Evolutionary conservation across 2,113 vertebrate genomes (phyloP).

Genomic region (Cromileptes altivelis): DNA sequence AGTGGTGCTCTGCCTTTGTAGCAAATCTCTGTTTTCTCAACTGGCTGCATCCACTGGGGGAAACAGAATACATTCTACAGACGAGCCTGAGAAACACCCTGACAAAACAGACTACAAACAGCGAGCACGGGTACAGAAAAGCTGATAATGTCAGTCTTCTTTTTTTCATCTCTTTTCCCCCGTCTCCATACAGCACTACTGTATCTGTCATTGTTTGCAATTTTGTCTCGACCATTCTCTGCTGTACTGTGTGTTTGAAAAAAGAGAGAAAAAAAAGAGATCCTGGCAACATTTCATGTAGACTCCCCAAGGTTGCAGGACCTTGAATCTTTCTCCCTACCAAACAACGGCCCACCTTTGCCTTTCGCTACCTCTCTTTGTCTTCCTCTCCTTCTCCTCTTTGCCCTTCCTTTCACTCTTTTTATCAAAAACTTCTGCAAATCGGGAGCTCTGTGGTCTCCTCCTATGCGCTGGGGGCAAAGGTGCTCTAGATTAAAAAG

Average conservation of each 20-base stretch:
- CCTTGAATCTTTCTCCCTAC: slow-evolving; percentile 22
- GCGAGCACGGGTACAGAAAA: slow-evolving; percentile 41
- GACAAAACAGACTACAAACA: slow-evolving; percentile 72
- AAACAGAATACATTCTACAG: slow-evolving; percentile 58
- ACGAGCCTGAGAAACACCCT: slow-evolving; percentile 62
- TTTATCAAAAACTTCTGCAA: slow-evolving; percentile 71
- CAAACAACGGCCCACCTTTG: slow-evolving; percentile 40
- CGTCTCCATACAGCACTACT: slow-evolving; percentile 1
- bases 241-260: slow-evolving; percentile 48
- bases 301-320: slow-evolving; percentile 45
- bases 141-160: slow-evolving; percentile 60
- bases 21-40: slow-evolving; percentile 57
- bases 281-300: slow-evolving; percentile 28
- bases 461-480: slow-evolving; percentile 83
- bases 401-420: slow-evolving; percentile 58
- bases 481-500: slow-evolving; percentile 85
- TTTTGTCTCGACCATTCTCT: slow-evolving; percentile 52
- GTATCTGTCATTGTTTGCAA: slow-evolving; percentile 64
- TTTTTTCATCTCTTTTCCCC: slow-evolving; percentile 17
- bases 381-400: slow-evolving; percentile 41
- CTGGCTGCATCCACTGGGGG: slow-evolving; percentile 50
- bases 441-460: slow-evolving; percentile 60
- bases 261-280: too few relatives aligned
- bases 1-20: slow-evolving; percentile 61
- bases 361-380: slow-evolving; percentile 44